Evolutionary conservation across 2,888 invertebrate species (phyloP).

Genomic region (Andrena haemorrhoa): DNA sequence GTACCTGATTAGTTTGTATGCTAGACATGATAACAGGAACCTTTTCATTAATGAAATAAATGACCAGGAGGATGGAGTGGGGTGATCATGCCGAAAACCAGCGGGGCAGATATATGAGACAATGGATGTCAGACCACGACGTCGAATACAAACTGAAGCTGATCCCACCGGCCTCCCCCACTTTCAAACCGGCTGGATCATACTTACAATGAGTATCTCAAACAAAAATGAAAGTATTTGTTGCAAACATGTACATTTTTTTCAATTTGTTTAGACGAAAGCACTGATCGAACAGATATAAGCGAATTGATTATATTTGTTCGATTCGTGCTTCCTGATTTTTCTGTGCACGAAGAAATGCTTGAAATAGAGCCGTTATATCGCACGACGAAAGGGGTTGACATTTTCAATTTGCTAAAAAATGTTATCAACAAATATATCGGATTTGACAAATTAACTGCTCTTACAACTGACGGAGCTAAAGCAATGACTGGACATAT

Average conservation of each 20-base stretch:
- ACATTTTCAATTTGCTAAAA: not conserved
- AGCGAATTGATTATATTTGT: not conserved
- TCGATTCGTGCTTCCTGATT: not conserved
- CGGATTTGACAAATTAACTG: too few relatives aligned
- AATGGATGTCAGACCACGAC: too few relatives aligned
- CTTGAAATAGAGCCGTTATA: not conserved
- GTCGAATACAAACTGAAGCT: too few relatives aligned
- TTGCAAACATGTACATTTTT: not conserved
- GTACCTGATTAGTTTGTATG: too few relatives aligned
- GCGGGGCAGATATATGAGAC: too few relatives aligned
- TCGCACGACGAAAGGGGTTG: not conserved
- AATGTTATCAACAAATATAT: not conserved
- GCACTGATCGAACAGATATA: not conserved
- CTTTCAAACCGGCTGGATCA: too few relatives aligned
- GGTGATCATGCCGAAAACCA: too few relatives aligned
- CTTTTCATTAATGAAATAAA: too few relatives aligned
- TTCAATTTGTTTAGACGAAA: constrained; percentile 2
- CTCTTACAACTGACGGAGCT: too few relatives aligned
- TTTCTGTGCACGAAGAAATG: not conserved
- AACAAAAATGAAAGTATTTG: not conserved
- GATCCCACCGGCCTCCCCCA: too few relatives aligned
- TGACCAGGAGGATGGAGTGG: too few relatives aligned
- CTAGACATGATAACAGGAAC: too few relatives aligned
- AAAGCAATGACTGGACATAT: not conserved
- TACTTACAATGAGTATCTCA: not conserved